Percentiles rank a stretch among this genome's conserved stretches.
Conservation (phyloP, 2,888 invertebrate genomes). For the Caenorhabditis afra region DNA sequence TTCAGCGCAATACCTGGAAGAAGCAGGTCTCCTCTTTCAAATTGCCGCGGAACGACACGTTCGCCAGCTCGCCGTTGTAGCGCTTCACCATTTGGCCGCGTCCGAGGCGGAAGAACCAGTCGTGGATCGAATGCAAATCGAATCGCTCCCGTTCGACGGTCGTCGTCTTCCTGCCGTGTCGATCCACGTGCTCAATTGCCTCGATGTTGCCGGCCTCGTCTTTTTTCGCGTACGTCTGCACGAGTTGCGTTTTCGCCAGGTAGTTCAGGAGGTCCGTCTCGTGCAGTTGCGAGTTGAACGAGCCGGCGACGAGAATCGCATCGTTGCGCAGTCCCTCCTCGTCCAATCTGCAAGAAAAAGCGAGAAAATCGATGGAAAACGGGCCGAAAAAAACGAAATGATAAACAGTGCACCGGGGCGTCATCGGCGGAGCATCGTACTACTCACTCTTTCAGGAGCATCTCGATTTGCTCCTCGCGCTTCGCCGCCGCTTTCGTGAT, state of each 20-base stretch:
- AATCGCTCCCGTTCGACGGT: constrained; percentile 71
- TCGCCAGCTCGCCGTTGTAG: constrained; percentile 72
- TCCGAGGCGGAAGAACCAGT: constrained; percentile 74
- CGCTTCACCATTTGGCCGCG: constrained; percentile 73
- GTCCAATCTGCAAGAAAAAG: constrained; percentile 62
- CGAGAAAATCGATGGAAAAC: constrained; percentile 4
- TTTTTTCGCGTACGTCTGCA: constrained; percentile 65
- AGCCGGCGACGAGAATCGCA: constrained; percentile 72
- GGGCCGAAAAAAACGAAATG: neutral
- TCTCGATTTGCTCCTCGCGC: constrained; percentile 69
- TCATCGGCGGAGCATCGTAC: neutral
- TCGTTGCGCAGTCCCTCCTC: constrained; percentile 71
- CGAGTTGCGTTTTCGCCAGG: constrained; percentile 65
- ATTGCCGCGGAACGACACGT: constrained; percentile 66
- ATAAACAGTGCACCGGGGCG: neutral
- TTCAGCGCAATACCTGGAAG: constrained; percentile 73
- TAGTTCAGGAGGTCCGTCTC: constrained; percentile 71
- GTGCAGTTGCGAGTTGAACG: constrained; percentile 72
- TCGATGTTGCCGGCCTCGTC: constrained; percentile 67
- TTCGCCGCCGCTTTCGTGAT: constrained; percentile 71
- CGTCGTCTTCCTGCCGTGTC: constrained; percentile 69
- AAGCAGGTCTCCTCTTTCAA: constrained; percentile 70
- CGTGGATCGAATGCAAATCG: constrained; percentile 73
- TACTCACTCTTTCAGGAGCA: constrained; percentile 64
- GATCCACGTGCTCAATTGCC: constrained; percentile 70